These are phyloP conservation scores for Synanthedon vespiformis DNA, from an alignment of 2,888 invertebrate species.

Conservation along the genomic window DNA sequence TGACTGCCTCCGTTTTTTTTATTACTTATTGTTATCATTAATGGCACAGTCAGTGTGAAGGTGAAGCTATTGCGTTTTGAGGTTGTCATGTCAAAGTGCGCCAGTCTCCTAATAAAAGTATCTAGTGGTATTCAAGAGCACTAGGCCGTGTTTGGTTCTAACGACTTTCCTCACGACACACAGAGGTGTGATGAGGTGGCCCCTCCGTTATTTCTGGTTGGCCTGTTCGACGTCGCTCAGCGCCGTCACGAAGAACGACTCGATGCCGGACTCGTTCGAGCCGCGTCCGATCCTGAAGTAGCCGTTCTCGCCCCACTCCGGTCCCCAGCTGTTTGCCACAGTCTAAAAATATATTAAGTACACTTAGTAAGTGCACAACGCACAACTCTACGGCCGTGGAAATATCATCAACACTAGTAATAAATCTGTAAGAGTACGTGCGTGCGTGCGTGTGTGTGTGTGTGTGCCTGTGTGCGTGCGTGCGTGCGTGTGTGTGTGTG, in stretches of 20 bases:
- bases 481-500: no score
- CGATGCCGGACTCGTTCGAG: slow-evolving; percentile 88
- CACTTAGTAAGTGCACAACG: no score
- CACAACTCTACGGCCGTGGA: no score
- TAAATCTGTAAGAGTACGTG: no score
- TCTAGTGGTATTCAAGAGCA: slow-evolving; percentile 41
- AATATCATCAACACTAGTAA: no score
- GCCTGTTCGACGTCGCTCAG: slow-evolving; percentile 74
- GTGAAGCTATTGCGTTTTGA: no score
- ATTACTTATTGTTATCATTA: no score
- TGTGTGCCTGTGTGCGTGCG: no score
- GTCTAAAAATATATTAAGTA: slow-evolving; percentile 65
- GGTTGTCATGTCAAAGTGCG: background rate
- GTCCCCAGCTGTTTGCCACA: slow-evolving; percentile 95
- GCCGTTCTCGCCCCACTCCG: slow-evolving; percentile 91
- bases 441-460: no score
- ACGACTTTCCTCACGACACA: slow-evolving; percentile 37
- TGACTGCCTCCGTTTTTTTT: no score
- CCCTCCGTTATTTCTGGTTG: slow-evolving; percentile 45
- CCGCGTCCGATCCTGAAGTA: slow-evolving; percentile 90
- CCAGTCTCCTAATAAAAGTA: slow-evolving; percentile 26
- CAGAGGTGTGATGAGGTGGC: slow-evolving; percentile 35
- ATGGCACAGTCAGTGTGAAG: no score
- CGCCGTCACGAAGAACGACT: slow-evolving; percentile 86
- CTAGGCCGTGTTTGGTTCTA: slow-evolving; percentile 29